Percentiles rank a stretch among this genome's conserved stretches.
These are phyloP conservation scores for Montipora foliosa DNA, from an alignment of 64 coral and sea anemone species.

Conservation along the genomic window DNA sequence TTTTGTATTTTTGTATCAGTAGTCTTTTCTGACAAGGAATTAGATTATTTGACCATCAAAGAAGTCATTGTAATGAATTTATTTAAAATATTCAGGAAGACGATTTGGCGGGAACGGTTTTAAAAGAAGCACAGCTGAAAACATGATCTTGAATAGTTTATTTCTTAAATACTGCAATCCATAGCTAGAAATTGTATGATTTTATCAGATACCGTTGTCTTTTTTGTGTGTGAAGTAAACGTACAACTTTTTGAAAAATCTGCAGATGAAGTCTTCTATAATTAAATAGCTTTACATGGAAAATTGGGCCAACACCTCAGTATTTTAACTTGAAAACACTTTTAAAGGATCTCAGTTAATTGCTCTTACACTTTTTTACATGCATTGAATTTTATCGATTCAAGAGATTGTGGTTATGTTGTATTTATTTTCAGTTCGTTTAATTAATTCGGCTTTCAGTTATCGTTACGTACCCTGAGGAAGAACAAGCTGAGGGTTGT, in stretches of 20 bases:
- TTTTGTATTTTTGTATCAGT: background rate
- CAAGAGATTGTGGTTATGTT: too few species aligned
- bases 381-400: background rate
- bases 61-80: too few species aligned
- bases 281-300: conserved; percentile 4
- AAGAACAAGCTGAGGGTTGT: too few species aligned
- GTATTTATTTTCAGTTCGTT: background rate
- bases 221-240: too few species aligned
- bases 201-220: too few species aligned
- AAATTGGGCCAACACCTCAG: background rate
- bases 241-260: background rate
- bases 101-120: conserved; percentile 2
- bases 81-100: too few species aligned
- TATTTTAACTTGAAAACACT: background rate
- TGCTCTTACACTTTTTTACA: background rate
- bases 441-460: background rate
- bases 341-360: background rate
- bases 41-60: too few species aligned
- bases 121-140: too few species aligned
- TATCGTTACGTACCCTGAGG: too few species aligned
- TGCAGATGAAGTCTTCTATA: background rate
- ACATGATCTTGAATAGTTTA: background rate
- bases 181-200: too few species aligned
- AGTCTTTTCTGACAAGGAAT: background rate
- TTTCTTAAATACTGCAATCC: too few species aligned